Base-by-base conservation (phyloP, 1,140 invertebrate species). In the Solen grandis region DNA sequence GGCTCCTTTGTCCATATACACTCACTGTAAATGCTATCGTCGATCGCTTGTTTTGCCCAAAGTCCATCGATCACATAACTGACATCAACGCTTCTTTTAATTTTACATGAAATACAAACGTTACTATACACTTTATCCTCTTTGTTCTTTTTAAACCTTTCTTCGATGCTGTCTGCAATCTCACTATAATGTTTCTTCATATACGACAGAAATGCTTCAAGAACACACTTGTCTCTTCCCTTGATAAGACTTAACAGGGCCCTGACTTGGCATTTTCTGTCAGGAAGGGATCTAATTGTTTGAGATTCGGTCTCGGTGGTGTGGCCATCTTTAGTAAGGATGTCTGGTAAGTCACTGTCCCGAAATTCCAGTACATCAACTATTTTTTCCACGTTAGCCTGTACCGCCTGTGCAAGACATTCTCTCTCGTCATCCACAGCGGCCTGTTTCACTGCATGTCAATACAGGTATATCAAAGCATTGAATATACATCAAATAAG, bases 381-480 rank as follows among this genome's bases (percentile, higher is more conserved):
- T n/a, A 66, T 29, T 3, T 66, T 41, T 27, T 41, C 36, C 5
- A 66, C 33, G 36, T 66, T 29, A 38, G 14, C 27, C 50, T 66
- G 63, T 10, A 66, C 14, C 31, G 63, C 63, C 5, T 52, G 31
- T 54, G 66, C 66, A 8, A 69, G 29, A 54, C 66, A 69, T 54
- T 69, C 66, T 69, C 66, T 69, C 13, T 69, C 66, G 35, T 69
- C 66, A n/a, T 50, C 46, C n/a, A 60, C 13, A n/a, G 22, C 2
- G 2, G 59, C 59, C n/a, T n/a, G n/a, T n/a, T n/a, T n/a, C n/a
- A n/a, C n/a, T n/a, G n/a, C n/a, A n/a, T n/a, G n/a, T n/a, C n/a
- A n/a, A n/a, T n/a, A n/a, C n/a, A n/a, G n/a, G n/a, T n/a, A n/a
- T n/a, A n/a, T n/a, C n/a, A n/a, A n/a, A n/a, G n/a, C n/a, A n/a